Evolutionary conservation across 1,140 invertebrate genomes (phyloP).

Genomic region (Caerostris extrusa): DNA sequence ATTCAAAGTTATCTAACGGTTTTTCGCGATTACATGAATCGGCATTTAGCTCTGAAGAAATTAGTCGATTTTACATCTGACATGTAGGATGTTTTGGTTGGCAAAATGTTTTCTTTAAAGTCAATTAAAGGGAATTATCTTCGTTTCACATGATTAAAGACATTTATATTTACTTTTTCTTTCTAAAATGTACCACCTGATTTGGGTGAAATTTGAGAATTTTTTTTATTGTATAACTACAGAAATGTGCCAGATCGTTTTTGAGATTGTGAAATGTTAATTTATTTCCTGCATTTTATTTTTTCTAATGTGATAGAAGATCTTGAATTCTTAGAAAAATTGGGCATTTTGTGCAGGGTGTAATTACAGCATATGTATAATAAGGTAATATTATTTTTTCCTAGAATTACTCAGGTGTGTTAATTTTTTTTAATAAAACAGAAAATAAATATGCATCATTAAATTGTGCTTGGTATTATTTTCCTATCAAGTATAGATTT

Average conservation of each 20-base stretch:
- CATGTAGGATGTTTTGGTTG: neutral
- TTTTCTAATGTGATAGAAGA: neutral
- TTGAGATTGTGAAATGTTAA: neutral
- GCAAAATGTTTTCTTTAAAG: neutral
- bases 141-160: neutral
- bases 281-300: neutral
- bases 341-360: too few relatives aligned
- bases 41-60: neutral
- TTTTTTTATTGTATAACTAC: neutral
- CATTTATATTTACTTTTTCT: neutral
- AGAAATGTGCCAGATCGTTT: neutral
- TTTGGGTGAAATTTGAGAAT: neutral
- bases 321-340: too few relatives aligned
- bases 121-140: slow-evolving; percentile 5
- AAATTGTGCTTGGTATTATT: too few relatives aligned
- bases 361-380: too few relatives aligned
- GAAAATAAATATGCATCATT: too few relatives aligned
- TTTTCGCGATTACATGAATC: too few relatives aligned
- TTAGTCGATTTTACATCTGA: neutral
- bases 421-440: too few relatives aligned
- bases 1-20: too few relatives aligned
- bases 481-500: too few relatives aligned
- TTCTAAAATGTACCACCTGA: neutral
- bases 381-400: too few relatives aligned
- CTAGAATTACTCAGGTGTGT: too few relatives aligned